These are phyloP conservation scores for Ennomos erosarius DNA, from an alignment of 2,888 invertebrate genomes.

Conservation along the genomic window DNA sequence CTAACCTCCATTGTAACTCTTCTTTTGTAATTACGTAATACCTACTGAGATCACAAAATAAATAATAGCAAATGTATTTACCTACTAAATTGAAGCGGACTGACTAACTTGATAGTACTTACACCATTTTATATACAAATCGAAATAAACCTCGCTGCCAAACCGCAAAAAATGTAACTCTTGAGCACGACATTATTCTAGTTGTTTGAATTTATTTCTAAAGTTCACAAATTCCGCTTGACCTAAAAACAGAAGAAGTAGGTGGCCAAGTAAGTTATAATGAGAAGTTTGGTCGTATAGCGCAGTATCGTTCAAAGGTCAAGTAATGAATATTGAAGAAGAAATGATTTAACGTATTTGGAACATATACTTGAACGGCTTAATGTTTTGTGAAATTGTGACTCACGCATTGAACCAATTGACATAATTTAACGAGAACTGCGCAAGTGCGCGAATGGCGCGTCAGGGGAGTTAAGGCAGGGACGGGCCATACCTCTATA, in stretches of 20 bases:
- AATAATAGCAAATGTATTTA: too few relatives aligned
- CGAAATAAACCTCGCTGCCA: neutral
- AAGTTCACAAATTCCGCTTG: conserved; percentile 1
- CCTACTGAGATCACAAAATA: too few relatives aligned
- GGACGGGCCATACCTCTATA: neutral
- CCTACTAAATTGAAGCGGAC: too few relatives aligned
- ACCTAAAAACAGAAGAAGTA: conserved; percentile 5
- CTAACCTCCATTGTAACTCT: too few relatives aligned
- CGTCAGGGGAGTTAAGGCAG: conserved; percentile 1
- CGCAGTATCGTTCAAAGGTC: conserved; percentile 24
- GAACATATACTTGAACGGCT: conserved; percentile 47
- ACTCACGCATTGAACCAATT: conserved; percentile 59
- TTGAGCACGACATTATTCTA: neutral
- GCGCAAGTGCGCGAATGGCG: conserved; percentile 11
- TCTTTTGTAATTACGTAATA: too few relatives aligned
- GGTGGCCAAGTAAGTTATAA: too few relatives aligned
- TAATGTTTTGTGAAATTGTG: conserved; percentile 38
- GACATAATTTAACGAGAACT: conserved; percentile 50
- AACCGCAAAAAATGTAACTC: neutral
- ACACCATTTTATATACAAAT: too few relatives aligned
- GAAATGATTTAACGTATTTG: conserved; percentile 50
- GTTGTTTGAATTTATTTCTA: neutral
- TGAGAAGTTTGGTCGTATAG: conserved; percentile 5
- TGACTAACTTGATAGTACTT: too few relatives aligned
- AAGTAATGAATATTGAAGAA: conserved; percentile 45